phyloP scores from a whole-genome alignment of 2,113 vertebrate species.

The Sebastes schlegelii region DNA sequence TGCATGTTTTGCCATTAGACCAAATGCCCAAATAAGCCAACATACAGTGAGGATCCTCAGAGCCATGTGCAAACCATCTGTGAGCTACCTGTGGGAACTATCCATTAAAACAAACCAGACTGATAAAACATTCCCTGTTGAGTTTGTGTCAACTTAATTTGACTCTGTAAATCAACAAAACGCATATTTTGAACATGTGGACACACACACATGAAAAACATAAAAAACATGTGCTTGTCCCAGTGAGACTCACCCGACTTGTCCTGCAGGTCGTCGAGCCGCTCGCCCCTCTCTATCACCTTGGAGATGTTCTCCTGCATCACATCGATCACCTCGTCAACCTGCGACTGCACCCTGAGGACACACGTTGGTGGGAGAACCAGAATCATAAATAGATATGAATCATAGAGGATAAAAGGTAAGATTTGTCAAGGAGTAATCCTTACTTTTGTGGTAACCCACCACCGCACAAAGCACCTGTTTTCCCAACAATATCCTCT shows the following conservation, averaged over 20 bases:
- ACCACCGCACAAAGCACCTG: background rate
- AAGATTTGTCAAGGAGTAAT: background rate
- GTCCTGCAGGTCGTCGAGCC: conserved; percentile 97
- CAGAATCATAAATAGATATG: background rate
- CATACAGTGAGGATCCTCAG: background rate
- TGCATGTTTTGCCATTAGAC: background rate
- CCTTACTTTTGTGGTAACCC: background rate
- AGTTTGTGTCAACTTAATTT: background rate
- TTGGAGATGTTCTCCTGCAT: conserved; percentile 99
- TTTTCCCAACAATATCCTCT: background rate
- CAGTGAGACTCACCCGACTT: conserved; percentile 89
- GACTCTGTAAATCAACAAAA: background rate
- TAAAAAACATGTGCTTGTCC: background rate
- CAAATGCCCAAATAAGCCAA: background rate
- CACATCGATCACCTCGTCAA: conserved; percentile 98
- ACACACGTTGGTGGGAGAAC: conserved; percentile 17
- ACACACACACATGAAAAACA: background rate
- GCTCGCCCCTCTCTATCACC: conserved; percentile 97
- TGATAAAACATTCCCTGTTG: background rate
- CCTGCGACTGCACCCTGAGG: conserved; percentile 96
- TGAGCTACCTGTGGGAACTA: background rate
- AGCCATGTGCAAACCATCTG: background rate
- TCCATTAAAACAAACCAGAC: conserved; percentile 12
- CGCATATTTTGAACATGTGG: background rate
- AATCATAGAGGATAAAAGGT: background rate